Evolutionary conservation across 1,140 invertebrate genomes (phyloP).

Genomic region (Cydia strobilella): DNA sequence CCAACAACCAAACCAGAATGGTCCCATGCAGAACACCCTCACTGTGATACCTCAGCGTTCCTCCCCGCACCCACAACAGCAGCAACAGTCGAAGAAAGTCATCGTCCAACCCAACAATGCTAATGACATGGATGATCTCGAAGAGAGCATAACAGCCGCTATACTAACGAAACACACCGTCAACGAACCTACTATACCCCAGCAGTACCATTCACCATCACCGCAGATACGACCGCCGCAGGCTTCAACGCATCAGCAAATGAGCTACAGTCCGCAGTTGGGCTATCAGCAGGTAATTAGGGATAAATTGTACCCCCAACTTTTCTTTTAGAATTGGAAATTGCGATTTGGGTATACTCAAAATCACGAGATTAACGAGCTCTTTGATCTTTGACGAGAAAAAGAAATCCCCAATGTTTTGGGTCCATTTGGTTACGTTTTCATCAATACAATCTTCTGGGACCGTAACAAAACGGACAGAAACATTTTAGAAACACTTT

Average conservation of each 20-base stretch:
- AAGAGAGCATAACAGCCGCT: conserved; percentile 77
- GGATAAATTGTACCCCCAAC: conserved; percentile 19
- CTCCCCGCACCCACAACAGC: conserved; percentile 59
- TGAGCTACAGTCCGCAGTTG: conserved; percentile 56
- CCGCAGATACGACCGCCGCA: conserved; percentile 50
- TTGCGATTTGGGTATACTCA: too few relatives aligned
- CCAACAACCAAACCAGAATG: conserved; percentile 54
- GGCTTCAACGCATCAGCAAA: conserved; percentile 46
- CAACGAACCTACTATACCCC: conserved; percentile 52
- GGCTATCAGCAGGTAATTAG: conserved; percentile 46
- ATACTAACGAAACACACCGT: conserved; percentile 70
- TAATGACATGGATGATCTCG: conserved; percentile 75
- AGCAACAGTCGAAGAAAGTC: conserved; percentile 65
- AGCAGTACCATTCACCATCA: conserved; percentile 60
- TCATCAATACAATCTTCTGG: too few relatives aligned
- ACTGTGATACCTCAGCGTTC: conserved; percentile 54
- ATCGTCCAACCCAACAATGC: conserved; percentile 70
- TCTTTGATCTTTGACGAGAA: too few relatives aligned
- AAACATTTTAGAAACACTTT: too few relatives aligned
- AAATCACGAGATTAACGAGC: too few relatives aligned
- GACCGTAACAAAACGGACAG: too few relatives aligned
- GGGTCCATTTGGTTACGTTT: too few relatives aligned
- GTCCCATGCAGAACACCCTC: conserved; percentile 55
- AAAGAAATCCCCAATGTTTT: too few relatives aligned
- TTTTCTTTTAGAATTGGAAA: too few relatives aligned